These are phyloP conservation scores for Nasonia vitripennis DNA, from an alignment of 1,140 invertebrate species.

Conservation along the genomic window DNA sequence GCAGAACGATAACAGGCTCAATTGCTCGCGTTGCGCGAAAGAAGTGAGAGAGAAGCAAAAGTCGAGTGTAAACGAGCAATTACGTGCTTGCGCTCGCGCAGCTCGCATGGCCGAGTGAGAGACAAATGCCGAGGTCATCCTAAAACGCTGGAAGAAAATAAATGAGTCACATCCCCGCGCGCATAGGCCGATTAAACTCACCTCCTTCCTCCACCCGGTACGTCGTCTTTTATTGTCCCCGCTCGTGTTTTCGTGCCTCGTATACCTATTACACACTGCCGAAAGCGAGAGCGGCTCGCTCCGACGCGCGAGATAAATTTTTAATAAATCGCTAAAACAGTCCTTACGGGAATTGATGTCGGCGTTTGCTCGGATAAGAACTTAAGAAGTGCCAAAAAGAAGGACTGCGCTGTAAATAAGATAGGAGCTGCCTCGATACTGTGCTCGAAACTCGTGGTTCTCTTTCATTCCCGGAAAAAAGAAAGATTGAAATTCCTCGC, in stretches of 20 bases:
- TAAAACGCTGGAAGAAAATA: slow-evolving; percentile 36
- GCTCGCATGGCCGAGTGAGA: slow-evolving; percentile 23
- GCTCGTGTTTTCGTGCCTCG: too few relatives aligned
- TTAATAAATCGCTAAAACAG: slow-evolving; percentile 45
- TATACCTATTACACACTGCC: neutral
- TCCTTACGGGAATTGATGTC: slow-evolving; percentile 44
- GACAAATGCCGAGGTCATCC: slow-evolving; percentile 40
- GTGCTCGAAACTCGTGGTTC: neutral
- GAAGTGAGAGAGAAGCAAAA: slow-evolving; percentile 54
- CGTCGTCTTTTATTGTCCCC: too few relatives aligned
- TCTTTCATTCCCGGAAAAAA: slow-evolving; percentile 8
- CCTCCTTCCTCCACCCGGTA: neutral
- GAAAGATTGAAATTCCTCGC: neutral
- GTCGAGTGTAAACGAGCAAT: slow-evolving; percentile 58
- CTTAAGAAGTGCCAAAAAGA: slow-evolving; percentile 49
- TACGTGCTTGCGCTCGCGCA: slow-evolving; percentile 46
- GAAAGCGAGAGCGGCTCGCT: neutral
- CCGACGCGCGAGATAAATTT: slow-evolving; percentile 43
- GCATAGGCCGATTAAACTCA: slow-evolving; percentile 25
- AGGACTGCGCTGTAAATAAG: slow-evolving; percentile 48
- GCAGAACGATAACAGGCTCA: slow-evolving; percentile 54
- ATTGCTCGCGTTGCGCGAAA: slow-evolving; percentile 58
- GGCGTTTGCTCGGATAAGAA: slow-evolving; percentile 42
- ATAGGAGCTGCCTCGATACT: slow-evolving; percentile 18
- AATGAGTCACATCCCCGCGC: slow-evolving; percentile 8